These are phyloP conservation scores for Saccostrea echinata DNA, from an alignment of 1,140 invertebrate genomes.

Conservation along the genomic window DNA sequence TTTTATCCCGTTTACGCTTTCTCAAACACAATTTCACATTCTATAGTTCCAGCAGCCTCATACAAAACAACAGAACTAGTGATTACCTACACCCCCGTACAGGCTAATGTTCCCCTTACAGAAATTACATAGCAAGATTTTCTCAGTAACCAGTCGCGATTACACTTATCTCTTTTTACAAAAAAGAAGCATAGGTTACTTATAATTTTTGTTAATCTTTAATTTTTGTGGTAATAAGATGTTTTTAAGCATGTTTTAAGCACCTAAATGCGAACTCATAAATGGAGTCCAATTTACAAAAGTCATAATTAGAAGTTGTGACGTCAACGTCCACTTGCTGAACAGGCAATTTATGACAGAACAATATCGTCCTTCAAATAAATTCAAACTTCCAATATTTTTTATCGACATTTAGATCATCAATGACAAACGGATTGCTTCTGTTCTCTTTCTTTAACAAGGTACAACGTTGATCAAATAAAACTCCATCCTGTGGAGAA, in stretches of 20 bases:
- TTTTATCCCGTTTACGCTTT: conserved; percentile 31
- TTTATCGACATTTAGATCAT: neutral
- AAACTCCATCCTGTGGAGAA: neutral
- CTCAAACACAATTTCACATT: conserved; percentile 25
- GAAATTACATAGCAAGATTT: neutral
- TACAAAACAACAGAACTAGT: neutral
- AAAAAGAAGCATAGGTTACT: neutral
- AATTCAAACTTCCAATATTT: conserved; percentile 22
- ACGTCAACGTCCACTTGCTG: conserved; percentile 26
- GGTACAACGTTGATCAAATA: conserved; percentile 13
- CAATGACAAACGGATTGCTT: neutral
- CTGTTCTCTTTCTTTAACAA: neutral
- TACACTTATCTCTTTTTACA: neutral
- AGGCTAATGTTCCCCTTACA: neutral
- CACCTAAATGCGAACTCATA: neutral
- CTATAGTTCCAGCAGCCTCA: neutral
- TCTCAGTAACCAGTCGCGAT: neutral
- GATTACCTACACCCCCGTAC: neutral
- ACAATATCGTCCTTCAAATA: conserved; percentile 11
- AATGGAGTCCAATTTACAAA: neutral
- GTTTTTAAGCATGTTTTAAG: neutral
- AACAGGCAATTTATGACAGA: conserved; percentile 9
- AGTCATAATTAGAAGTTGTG: neutral
- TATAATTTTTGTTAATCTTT: neutral
- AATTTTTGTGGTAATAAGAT: neutral